Conservation (phyloP, 2,888 invertebrate genomes). For the Rotaria socialis region DNA sequence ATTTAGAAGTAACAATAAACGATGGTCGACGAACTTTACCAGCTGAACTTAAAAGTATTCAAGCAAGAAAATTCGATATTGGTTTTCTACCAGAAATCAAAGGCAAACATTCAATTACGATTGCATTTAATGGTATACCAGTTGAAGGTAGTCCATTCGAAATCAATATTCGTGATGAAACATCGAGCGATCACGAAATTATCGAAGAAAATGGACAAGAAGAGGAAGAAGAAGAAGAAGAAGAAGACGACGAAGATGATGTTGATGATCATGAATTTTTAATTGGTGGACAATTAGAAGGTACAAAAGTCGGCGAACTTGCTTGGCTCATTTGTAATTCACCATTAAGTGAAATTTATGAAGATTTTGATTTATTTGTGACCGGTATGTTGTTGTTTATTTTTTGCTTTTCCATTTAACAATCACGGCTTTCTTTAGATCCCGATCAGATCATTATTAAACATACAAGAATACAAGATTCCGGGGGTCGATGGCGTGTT, state of each 20-base stretch:
- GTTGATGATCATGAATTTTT: slow-evolving; percentile 32
- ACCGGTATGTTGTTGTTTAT: background rate
- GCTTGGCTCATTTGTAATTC: slow-evolving; percentile 38
- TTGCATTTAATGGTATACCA: slow-evolving; percentile 42
- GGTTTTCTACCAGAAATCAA: slow-evolving; percentile 37
- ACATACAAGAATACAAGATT: slow-evolving; percentile 43
- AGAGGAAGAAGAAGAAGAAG: background rate
- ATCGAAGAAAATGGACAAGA: background rate
- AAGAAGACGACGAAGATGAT: background rate
- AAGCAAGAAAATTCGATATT: slow-evolving; percentile 43
- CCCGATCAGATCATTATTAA: slow-evolving; percentile 31
- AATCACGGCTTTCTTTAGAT: slow-evolving; percentile 8
- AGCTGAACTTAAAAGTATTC: slow-evolving; percentile 40
- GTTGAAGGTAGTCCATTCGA: slow-evolving; percentile 34
- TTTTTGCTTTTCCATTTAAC: background rate
- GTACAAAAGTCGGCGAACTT: slow-evolving; percentile 40
- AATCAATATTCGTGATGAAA: background rate
- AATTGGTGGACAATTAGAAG: slow-evolving; percentile 41
- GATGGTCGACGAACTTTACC: slow-evolving; percentile 43
- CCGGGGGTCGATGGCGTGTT: slow-evolving; percentile 43
- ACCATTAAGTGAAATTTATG: slow-evolving; percentile 21
- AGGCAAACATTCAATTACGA: slow-evolving; percentile 33
- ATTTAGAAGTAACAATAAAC: slow-evolving; percentile 44
- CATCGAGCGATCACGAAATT: background rate
- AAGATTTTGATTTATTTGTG: slow-evolving; percentile 39